Evolutionary conservation across 2,113 vertebrate species (phyloP), one percentile per base, ranked within the genome.

Genomic region (Callospermophilus lateralis): DNA sequence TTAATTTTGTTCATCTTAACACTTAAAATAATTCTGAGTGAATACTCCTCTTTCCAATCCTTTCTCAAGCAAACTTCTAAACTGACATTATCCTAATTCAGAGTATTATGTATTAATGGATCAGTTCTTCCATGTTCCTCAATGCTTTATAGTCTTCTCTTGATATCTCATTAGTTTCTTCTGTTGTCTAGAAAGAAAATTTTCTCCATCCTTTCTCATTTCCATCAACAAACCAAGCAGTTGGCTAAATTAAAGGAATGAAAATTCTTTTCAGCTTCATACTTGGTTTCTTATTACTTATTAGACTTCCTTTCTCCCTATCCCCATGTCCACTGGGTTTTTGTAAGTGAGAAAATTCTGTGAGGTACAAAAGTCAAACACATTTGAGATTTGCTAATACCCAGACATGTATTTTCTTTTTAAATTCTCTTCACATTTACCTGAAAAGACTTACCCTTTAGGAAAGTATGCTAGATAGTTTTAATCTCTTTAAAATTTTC

Each of bases 231-330:
- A 76, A 77, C 4, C 7, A 87, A 89, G 58, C 8, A 77, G 17
- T 84, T 88, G 37, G 8, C 13, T 97, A 70, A 87, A 83, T 81
- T 92, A 73, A 94, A 96, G 72, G 13, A 80, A 92, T 32, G 51
- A 8, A 91, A 76, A n/a, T 81, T 90, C 16, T 95, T 94, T 55
- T 78, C 45, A 96, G 4, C 77, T 37, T 87, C 61, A 24, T 58
- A 32, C 0, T 79, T 86, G 53, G 5, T 89, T 70, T 22, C 12
- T 91, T 81, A 68, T 78, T 87, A 51, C 16, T 93, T 72, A 92
- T 89, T 58, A 58, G 24, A 61, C 2, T 83, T 79, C 28, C 8
- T 84, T 87, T 6, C 20, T 16, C 19, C 8, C 17, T 24, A 24
- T 8, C 5, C 3, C 28, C 16, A 32, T 90, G n/a, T 84, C 45